A percentile compares a stretch with the other conserved stretches of the same genome.
phyloP scores from a whole-genome alignment of 2,888 invertebrate species.

The Xestia c-nigrum region DNA sequence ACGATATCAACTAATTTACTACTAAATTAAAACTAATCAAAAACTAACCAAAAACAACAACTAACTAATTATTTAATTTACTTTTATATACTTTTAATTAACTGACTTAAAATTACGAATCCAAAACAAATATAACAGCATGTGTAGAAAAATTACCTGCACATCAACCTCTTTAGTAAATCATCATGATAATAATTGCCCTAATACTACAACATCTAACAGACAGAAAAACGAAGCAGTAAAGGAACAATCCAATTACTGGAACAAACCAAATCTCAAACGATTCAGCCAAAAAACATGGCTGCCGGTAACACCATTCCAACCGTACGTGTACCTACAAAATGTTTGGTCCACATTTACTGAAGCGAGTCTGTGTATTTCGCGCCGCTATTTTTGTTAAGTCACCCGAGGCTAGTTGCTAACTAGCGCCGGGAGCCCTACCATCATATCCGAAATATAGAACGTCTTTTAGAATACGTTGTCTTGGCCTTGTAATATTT shows the following conservation, averaged over 20 bases:
- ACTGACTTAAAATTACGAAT: not conserved
- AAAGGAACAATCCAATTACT: constrained; percentile 21
- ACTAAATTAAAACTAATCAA: too few relatives aligned
- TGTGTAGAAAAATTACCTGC: not conserved
- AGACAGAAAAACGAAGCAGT: not conserved
- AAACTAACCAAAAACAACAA: too few relatives aligned
- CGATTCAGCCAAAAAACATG: constrained; percentile 43
- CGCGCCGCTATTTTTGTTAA: constrained; percentile 67
- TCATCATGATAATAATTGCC: not conserved
- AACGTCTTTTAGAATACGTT: constrained; percentile 23
- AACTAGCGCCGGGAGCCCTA: constrained; percentile 66
- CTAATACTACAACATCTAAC: not conserved
- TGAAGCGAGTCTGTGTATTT: constrained; percentile 56
- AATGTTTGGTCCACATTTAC: constrained; percentile 61
- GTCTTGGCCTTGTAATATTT: constrained; percentile 2
- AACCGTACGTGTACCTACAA: constrained; percentile 33
- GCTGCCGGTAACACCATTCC: constrained; percentile 26
- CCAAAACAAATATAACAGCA: too few relatives aligned
- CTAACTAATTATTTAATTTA: too few relatives aligned
- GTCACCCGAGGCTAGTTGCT: constrained; percentile 65
- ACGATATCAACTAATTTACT: too few relatives aligned
- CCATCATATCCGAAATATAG: constrained; percentile 53
- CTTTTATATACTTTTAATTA: too few relatives aligned
- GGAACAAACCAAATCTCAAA: constrained; percentile 21
- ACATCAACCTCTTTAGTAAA: not conserved